These are phyloP conservation scores for Melanotus villosus DNA, from an alignment of 2,888 invertebrate genomes.

Conservation along the genomic window DNA sequence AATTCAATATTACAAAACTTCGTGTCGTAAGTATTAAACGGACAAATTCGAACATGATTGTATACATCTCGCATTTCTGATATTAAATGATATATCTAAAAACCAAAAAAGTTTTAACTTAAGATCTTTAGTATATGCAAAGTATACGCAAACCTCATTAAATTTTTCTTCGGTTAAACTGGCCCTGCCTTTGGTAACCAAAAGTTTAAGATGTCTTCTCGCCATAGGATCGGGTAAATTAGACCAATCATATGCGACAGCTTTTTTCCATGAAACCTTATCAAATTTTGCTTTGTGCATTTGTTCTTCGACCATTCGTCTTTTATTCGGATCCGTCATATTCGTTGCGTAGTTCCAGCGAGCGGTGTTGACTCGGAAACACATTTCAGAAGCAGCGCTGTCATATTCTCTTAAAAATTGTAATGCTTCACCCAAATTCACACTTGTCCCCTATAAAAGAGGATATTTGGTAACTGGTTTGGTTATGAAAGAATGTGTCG, in stretches of 20 bases:
- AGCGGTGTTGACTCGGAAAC: slow-evolving; percentile 79
- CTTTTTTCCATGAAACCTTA: slow-evolving; percentile 81
- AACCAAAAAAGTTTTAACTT: not conserved
- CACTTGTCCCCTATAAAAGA: slow-evolving; percentile 73
- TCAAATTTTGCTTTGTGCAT: slow-evolving; percentile 81
- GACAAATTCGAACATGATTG: slow-evolving; percentile 80
- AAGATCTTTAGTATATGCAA: no score
- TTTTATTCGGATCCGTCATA: slow-evolving; percentile 79
- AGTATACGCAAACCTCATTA: slow-evolving; percentile 79
- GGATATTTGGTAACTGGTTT: not conserved
- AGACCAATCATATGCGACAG: slow-evolving; percentile 78
- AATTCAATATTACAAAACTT: slow-evolving; percentile 74
- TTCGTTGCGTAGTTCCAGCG: slow-evolving; percentile 86
- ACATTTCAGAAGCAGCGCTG: slow-evolving; percentile 80
- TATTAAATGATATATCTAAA: slow-evolving; percentile 79
- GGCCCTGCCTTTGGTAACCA: slow-evolving; percentile 81
- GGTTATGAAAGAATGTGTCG: no score
- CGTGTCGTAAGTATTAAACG: slow-evolving; percentile 72
- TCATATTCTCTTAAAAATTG: slow-evolving; percentile 83
- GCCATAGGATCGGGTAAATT: slow-evolving; percentile 77
- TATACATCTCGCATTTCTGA: slow-evolving; percentile 86
- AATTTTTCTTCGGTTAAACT: slow-evolving; percentile 82
- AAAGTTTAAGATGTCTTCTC: slow-evolving; percentile 78
- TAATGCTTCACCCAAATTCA: slow-evolving; percentile 77
- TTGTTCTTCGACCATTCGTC: slow-evolving; percentile 81